A percentile compares a stretch with the other conserved stretches of the same genome.
Evolutionary conservation across 64 coral and sea anemone genomes (phyloP).

Genomic region (Catalaphyllia jardinei): DNA sequence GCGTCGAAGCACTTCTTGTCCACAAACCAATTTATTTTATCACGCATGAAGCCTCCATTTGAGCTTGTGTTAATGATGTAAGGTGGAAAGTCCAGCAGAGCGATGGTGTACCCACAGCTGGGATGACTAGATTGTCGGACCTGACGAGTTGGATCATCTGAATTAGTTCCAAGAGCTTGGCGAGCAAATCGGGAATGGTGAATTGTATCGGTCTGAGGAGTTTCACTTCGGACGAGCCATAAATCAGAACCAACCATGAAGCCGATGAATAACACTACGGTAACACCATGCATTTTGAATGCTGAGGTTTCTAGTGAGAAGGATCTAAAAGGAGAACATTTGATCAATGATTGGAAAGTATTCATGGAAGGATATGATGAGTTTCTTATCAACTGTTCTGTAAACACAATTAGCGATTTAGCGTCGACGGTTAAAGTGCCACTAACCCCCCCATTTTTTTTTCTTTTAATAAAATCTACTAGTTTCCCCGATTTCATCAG

Average conservation of each 20-base stretch:
- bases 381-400: too few relatives aligned
- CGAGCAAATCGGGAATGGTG: neutral
- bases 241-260: neutral
- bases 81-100: slow-evolving; percentile 23
- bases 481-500: too few relatives aligned
- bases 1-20: neutral
- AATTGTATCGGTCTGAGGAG: neutral
- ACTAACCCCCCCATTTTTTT: too few relatives aligned
- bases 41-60: neutral
- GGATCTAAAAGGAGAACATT: too few relatives aligned
- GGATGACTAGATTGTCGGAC: neutral
- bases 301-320: neutral
- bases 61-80: slow-evolving; percentile 17
- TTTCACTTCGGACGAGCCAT: neutral
- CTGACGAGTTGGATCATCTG: neutral
- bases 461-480: too few relatives aligned
- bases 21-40: neutral
- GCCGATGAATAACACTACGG: neutral
- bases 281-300: neutral
- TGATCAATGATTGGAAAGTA: too few relatives aligned
- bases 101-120: neutral
- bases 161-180: neutral
- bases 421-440: too few relatives aligned
- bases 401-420: too few relatives aligned
- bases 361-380: too few relatives aligned